Percentiles rank a stretch among this genome's conserved stretches.
phyloP scores from a whole-genome alignment of 1,140 invertebrate species.

The Macrobrachium nipponense region DNA sequence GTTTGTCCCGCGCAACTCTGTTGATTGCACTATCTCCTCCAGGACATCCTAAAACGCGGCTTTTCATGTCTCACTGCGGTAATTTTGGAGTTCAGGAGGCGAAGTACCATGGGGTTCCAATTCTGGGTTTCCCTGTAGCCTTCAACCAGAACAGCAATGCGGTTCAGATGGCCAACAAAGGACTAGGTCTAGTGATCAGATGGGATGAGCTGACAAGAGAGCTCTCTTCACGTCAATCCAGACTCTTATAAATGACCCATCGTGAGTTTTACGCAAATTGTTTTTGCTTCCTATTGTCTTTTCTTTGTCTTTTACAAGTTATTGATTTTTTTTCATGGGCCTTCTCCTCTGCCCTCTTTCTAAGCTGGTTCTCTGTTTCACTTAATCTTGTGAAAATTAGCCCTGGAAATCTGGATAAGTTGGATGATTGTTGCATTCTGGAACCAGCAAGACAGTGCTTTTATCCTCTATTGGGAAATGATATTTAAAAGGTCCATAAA shows the following conservation, averaged over 20 bases:
- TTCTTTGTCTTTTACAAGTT: no score
- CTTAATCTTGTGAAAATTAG: no score
- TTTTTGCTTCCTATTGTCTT: neutral
- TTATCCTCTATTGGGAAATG: no score
- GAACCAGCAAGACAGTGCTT: no score
- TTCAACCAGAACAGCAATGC: slow-evolving; percentile 68
- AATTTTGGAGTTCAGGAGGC: slow-evolving; percentile 70
- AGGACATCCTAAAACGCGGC: slow-evolving; percentile 66
- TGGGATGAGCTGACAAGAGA: slow-evolving; percentile 63
- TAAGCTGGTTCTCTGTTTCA: no score
- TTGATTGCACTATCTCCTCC: neutral
- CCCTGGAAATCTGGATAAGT: no score
- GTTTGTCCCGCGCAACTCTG: no score
- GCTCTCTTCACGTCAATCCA: neutral
- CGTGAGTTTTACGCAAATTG: neutral
- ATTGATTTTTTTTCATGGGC: neutral
- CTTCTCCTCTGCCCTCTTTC: no score
- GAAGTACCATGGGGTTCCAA: slow-evolving; percentile 69
- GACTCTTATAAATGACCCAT: neutral
- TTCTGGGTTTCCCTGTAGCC: slow-evolving; percentile 70
- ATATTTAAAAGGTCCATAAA: no score
- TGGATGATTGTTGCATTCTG: no score
- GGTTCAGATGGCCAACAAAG: slow-evolving; percentile 56
- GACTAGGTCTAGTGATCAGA: slow-evolving; percentile 58
- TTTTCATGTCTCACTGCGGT: slow-evolving; percentile 70